Conservation (phyloP, 2,113 vertebrate genomes). For the Turnix velox region DNA sequence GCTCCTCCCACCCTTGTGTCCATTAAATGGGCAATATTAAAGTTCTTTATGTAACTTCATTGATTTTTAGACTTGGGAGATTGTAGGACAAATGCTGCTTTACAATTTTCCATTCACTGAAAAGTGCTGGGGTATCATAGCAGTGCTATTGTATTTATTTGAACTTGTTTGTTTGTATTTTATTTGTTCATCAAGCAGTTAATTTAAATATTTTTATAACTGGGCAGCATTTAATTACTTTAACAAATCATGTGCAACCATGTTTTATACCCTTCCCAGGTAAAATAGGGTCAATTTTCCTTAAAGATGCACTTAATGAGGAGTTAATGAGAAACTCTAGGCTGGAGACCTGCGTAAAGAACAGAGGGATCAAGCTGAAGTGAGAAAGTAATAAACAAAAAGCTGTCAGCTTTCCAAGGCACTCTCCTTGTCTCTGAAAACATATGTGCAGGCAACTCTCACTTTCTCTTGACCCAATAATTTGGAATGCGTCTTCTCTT, state of each 20-base stretch:
- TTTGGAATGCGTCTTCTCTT: not conserved
- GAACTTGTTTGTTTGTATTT: not conserved
- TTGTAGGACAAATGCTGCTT: not conserved
- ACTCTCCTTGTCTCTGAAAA: not conserved
- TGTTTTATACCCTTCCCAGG: not conserved
- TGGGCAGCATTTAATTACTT: not conserved
- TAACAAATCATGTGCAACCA: not conserved
- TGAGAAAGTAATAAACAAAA: not conserved
- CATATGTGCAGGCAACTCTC: not conserved
- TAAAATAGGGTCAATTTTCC: not conserved
- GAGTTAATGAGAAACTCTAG: not conserved
- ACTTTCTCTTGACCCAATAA: not conserved
- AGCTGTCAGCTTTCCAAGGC: not conserved
- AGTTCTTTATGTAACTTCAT: not conserved
- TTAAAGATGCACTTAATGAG: not conserved
- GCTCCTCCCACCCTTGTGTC: not conserved
- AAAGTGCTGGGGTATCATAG: not conserved
- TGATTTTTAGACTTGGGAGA: not conserved
- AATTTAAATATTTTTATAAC: no score
- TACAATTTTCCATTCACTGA: not conserved
- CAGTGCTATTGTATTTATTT: not conserved
- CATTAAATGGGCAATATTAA: not conserved
- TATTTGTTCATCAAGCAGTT: no score
- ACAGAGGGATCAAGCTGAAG: not conserved
- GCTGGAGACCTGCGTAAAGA: not conserved